Conservation (phyloP, 2,888 invertebrate genomes). For the Tricholauxania praeusta region DNA sequence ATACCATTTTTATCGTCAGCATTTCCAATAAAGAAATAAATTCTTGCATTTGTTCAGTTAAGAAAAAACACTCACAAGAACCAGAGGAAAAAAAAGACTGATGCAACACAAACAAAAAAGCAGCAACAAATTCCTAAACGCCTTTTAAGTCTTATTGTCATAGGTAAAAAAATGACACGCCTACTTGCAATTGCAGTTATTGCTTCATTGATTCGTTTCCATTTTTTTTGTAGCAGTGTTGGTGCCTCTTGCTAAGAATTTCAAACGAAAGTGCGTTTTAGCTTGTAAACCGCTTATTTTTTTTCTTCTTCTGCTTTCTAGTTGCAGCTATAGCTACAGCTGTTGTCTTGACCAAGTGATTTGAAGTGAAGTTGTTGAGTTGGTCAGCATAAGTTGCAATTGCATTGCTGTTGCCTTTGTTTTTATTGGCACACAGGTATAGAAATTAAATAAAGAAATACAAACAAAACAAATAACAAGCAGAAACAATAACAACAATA, state of each 20-base stretch:
- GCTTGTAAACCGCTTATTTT: slow-evolving; percentile 14
- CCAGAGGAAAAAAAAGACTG: background rate
- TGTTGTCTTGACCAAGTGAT: background rate
- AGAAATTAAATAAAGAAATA: background rate
- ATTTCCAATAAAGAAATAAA: slow-evolving; percentile 18
- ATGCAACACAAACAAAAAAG: background rate
- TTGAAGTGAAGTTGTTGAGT: background rate
- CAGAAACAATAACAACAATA: slow-evolving; percentile 41
- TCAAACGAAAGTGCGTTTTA: slow-evolving; percentile 48
- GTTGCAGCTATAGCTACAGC: background rate
- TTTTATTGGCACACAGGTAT: background rate
- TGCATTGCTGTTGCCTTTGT: background rate
- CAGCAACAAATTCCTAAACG: slow-evolving; percentile 2
- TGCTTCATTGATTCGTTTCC: background rate
- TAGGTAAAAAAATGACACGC: too few species aligned
- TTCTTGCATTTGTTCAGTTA: slow-evolving; percentile 4
- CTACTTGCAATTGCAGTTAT: background rate
- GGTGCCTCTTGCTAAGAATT: slow-evolving; percentile 42
- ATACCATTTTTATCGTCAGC: too few species aligned
- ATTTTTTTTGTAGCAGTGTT: slow-evolving; percentile 27
- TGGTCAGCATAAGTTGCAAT: too few species aligned
- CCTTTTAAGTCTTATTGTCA: slow-evolving; percentile 24
- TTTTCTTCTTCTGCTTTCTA: background rate
- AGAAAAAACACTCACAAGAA: slow-evolving; percentile 3
- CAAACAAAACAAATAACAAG: slow-evolving; percentile 11